phyloP scores from a whole-genome alignment of 1,140 invertebrate species.

The Probaryconus sp. region DNA sequence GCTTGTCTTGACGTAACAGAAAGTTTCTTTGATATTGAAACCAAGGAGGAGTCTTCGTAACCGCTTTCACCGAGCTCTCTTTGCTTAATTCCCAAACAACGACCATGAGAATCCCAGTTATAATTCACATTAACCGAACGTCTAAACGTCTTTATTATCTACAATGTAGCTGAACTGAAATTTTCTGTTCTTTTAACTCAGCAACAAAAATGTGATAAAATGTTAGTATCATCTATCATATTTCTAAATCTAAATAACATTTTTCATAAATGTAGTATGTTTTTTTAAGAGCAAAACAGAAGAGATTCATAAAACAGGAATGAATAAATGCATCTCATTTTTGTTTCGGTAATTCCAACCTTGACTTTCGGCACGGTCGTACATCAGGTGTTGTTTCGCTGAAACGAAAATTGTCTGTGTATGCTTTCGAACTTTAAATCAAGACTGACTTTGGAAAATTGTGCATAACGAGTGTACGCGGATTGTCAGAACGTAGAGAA shows the following conservation, averaged over 20 bases:
- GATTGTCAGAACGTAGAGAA: slow-evolving; percentile 61
- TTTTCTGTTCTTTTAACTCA: too few species aligned
- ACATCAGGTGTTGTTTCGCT: slow-evolving; percentile 10
- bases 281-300: too few species aligned
- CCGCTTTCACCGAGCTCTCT: slow-evolving; percentile 49
- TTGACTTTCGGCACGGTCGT: background rate
- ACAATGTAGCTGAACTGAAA: background rate
- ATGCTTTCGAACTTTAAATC: slow-evolving; percentile 42
- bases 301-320: too few species aligned
- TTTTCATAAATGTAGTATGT: too few species aligned
- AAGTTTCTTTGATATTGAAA: slow-evolving; percentile 59
- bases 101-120: slow-evolving; percentile 38
- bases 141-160: slow-evolving; percentile 34
- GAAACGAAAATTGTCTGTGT: background rate
- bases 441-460: slow-evolving; percentile 47
- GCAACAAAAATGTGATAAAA: too few species aligned
- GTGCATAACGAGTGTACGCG: slow-evolving; percentile 50
- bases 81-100: slow-evolving; percentile 49
- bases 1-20: slow-evolving; percentile 44
- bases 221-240: too few species aligned
- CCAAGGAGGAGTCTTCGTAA: slow-evolving; percentile 43
- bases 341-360: background rate
- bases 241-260: too few species aligned
- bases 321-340: too few species aligned
- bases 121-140: slow-evolving; percentile 37